Evolutionary conservation across 2,888 invertebrate species (phyloP), one percentile per base, ranked within the genome.

Genomic region (Timema cristinae): DNA sequence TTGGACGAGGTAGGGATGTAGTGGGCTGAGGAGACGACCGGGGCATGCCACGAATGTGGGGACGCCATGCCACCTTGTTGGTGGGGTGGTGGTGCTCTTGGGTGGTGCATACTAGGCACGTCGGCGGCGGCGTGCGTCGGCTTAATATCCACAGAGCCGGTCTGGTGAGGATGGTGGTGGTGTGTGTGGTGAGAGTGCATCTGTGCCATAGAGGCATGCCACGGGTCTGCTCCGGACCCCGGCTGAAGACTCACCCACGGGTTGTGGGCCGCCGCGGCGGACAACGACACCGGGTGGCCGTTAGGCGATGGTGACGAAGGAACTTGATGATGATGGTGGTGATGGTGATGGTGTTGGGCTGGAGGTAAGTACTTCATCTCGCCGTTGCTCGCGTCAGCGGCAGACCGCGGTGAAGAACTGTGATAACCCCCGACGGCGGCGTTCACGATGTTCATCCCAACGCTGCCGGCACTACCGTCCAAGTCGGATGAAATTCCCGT

Each of bases 341-440:
- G 90, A 81, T 92, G 91, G 83, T 93, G 89, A 84, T 92, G 93
- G 83, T 94, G 95, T 83, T 91, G 91, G 77, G 90, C 90, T 78
- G 91, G 90, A 75, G 87, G 85, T 88, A 93, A 89, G 84, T 97
- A 97, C 85, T 97, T 97, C 95, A 97, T 95, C 84, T 97, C 97
- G 80, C 92, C 91, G 80, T 96, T 96, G 80, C 92, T 91, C 79
- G 92, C 92, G 85, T 93, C 93, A 77, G 89, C 88, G 80, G 92
- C 93, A 79, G 91, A 91, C 81, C 93, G 89, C 82, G 94, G 94
- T 86, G 93, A 93, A 84, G 90, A 91, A 82, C 90, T 90, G 83
- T 91, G 91, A 82, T 93, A 93, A 83, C 91, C 91, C 83, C 91
- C 90, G 81, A 71, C 78, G 73, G 77, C 77, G 76, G 79, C 77